Evolutionary conservation across 92 coral and sea anemone genomes (phyloP), one percentile per base, ranked within the genome.

Genomic region (Epizoanthus scotinus): DNA sequence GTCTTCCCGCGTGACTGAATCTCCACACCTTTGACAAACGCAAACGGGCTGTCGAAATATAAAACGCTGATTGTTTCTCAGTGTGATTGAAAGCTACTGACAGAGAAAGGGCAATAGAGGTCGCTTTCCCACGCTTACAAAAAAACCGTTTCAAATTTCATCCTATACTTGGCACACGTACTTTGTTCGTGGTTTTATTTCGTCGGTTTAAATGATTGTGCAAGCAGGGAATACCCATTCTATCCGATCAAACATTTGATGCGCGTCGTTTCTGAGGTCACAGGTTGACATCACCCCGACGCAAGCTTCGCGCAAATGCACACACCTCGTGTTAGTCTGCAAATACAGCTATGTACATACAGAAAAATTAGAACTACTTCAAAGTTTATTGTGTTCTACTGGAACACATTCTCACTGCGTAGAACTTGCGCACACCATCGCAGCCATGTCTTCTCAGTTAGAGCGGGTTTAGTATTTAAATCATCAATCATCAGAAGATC

Each of bases 101-200:
- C 54, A 57, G 6, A 36, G 52, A 52, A 50, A 25, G 78, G 78
- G 78, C 81, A 58, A 4, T 8, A 38, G 38, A 40, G 81, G 81
- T 75, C 81, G 81, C 36, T 75, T 75, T 75, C 81, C 81, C 81
- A 75, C 81, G 81, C 67, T 75, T 22, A 24, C 47, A 9, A 44
- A 75, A 75, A 67, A 21, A 4, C 81, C 36, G 67, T 75, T 53
- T 75, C 81, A 21, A 58, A 17, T 75, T 59, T 58, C 81, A 58
- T 49, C 63, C 38, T 58, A 9, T 59, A 0, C 5, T 18, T 5
- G 42, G 27, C 47, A 57, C 73, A 68, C 73, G 68, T 58, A 21
- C 57, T n/a, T 20, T 26, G 4, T 12, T 36, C 8, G 22, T 18
- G 56, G 31, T 15, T 34, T 59, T 59, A 58, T 75, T 55, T 57